phyloP scores from a whole-genome alignment of 2,888 invertebrate species.

The Volucella inanis region DNA sequence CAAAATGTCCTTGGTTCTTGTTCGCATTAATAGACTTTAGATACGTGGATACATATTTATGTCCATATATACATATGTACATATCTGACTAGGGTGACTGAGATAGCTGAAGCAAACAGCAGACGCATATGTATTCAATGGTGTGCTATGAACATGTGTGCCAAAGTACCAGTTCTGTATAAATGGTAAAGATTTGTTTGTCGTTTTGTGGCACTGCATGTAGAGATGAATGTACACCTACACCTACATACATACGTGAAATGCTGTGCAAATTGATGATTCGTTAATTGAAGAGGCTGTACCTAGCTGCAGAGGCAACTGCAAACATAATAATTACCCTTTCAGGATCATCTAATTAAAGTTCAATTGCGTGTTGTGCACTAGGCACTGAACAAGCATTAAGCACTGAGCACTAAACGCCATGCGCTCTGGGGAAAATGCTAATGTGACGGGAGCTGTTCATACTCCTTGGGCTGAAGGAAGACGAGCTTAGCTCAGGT shows the following conservation, averaged over 20 bases:
- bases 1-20: conserved; percentile 51
- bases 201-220: background rate
- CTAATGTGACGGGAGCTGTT: too few species aligned
- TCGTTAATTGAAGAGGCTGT: conserved; percentile 66
- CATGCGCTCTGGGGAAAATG: too few species aligned
- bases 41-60: background rate
- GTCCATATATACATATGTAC: too few species aligned
- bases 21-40: conserved; percentile 55
- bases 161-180: conserved; percentile 29
- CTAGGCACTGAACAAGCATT: too few species aligned
- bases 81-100: too few species aligned
- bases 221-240: background rate
- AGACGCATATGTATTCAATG: conserved; percentile 32
- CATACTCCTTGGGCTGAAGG: too few species aligned
- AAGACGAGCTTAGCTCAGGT: too few species aligned
- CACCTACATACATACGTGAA: conserved; percentile 14
- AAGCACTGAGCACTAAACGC: too few species aligned
- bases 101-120: background rate
- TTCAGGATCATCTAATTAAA: conserved; percentile 63
- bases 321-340: conserved; percentile 53
- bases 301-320: conserved; percentile 7
- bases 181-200: conserved; percentile 21
- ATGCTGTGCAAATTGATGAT: conserved; percentile 56
- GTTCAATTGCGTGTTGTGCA: conserved; percentile 42
- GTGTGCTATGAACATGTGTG: conserved; percentile 10